Conservation (phyloP, 2,113 vertebrate species). For the Leptodactylus fuscus region DNA sequence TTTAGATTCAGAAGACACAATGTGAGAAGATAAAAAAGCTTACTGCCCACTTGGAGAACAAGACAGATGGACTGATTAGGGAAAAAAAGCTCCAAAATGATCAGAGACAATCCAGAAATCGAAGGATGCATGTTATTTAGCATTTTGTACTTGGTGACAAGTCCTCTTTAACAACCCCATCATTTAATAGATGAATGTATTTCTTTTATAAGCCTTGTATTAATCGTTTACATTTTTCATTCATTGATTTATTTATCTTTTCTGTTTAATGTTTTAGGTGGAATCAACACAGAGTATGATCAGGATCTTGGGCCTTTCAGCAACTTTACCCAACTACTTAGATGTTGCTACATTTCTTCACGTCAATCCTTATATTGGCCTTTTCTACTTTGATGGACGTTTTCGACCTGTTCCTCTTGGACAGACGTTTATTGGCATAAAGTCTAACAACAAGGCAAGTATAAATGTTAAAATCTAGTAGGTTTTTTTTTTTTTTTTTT, state of each 20-base stretch:
- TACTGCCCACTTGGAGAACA: too few relatives aligned
- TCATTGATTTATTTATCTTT: not conserved
- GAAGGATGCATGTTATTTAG: too few relatives aligned
- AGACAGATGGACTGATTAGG: too few relatives aligned
- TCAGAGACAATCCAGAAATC: too few relatives aligned
- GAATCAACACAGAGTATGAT: slow-evolving; percentile 99
- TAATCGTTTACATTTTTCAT: not conserved
- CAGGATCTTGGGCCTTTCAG: slow-evolving; percentile 94
- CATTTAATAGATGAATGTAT: too few relatives aligned
- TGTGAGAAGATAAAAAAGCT: too few relatives aligned
- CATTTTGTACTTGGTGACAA: too few relatives aligned
- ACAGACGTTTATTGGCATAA: slow-evolving; percentile 94
- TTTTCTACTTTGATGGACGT: slow-evolving; percentile 95
- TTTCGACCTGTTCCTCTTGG: slow-evolving; percentile 96
- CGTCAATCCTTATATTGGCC: slow-evolving; percentile 94
- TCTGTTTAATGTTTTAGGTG: slow-evolving; percentile 86
- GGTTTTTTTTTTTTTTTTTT: too few relatives aligned
- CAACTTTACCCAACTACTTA: slow-evolving; percentile 95
- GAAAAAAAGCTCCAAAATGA: too few relatives aligned
- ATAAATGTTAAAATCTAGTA: slow-evolving; percentile 54
- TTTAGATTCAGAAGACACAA: too few relatives aligned
- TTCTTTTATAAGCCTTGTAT: too few relatives aligned
- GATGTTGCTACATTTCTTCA: slow-evolving; percentile 94
- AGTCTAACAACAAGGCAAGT: slow-evolving; percentile 90
- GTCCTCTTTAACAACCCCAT: too few relatives aligned